Conservation (phyloP, 2,888 invertebrate genomes). For the Lampropteryx suffumata region DNA sequence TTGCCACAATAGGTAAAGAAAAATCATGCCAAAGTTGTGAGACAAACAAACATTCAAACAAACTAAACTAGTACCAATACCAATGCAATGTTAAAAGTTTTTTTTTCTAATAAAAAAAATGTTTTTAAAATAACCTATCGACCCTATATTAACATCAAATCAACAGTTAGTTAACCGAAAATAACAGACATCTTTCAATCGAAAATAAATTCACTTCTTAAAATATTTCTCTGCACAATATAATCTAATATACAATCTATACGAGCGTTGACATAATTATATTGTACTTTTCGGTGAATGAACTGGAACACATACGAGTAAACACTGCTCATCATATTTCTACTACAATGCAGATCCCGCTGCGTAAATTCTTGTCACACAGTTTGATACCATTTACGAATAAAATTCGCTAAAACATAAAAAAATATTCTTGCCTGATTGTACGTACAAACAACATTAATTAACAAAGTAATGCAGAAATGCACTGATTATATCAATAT, state of each 20-base stretch:
- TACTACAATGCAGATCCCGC: slow-evolving; percentile 37
- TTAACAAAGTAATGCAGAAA: not conserved
- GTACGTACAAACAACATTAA: too few species aligned
- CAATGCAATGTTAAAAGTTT: too few species aligned
- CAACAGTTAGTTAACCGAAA: slow-evolving; percentile 14
- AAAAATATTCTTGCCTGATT: not conserved
- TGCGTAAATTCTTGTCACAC: slow-evolving; percentile 28
- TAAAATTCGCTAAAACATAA: slow-evolving; percentile 1
- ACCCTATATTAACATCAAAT: slow-evolving; percentile 10
- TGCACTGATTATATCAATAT: too few species aligned
- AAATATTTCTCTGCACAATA: slow-evolving; percentile 26
- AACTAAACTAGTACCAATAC: too few species aligned
- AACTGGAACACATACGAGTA: slow-evolving; percentile 31
- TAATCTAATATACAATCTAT: slow-evolving; percentile 35
- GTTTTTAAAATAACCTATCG: slow-evolving; percentile 14
- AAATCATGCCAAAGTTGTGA: too few species aligned
- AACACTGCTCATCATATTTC: slow-evolving; percentile 29
- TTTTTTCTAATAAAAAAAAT: too few species aligned
- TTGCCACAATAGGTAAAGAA: too few species aligned
- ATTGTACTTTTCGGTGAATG: slow-evolving; percentile 64
- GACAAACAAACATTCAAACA: too few species aligned
- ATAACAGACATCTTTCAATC: slow-evolving; percentile 13
- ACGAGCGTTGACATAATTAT: slow-evolving; percentile 55
- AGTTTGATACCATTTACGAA: not conserved
- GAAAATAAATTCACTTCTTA: slow-evolving; percentile 30